Percentiles rank a stretch among this genome's conserved stretches.
Conservation (phyloP, 2,797 vertebrate genomes). For the Anguilla pacifica region DNA sequence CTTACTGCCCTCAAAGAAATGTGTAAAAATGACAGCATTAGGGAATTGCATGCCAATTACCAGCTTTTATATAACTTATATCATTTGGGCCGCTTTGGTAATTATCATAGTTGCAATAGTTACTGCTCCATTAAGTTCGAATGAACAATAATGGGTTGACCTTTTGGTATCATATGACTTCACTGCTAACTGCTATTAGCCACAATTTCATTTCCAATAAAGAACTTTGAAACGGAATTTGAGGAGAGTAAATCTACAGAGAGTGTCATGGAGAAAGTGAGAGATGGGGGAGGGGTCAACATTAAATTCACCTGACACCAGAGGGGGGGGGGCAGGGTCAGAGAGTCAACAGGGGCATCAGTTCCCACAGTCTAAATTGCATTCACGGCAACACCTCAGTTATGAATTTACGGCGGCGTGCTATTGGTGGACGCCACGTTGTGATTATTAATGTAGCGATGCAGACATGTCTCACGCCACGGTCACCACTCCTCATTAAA, state of each 20-base stretch:
- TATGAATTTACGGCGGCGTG: background rate
- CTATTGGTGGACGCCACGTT: background rate
- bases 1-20: background rate
- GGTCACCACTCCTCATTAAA: background rate
- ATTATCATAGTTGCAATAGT: background rate
- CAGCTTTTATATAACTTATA: background rate
- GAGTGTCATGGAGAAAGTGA: background rate
- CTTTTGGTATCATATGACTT: background rate
- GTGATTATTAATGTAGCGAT: background rate
- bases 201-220: background rate
- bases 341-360: background rate
- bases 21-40: background rate
- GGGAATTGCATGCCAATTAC: background rate
- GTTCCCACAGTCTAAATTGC: background rate
- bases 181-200: background rate
- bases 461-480: background rate
- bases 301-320: background rate
- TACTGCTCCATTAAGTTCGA: background rate
- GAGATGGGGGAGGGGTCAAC: background rate
- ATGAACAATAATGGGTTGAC: constrained; percentile 2
- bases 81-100: background rate
- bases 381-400: background rate
- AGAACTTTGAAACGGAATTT: background rate
- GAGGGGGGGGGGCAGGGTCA: background rate
- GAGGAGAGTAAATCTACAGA: background rate